Percentiles rank a stretch among this genome's conserved stretches.
Conservation (phyloP, 2,888 invertebrate species). For the Slavum lentiscoides region DNA sequence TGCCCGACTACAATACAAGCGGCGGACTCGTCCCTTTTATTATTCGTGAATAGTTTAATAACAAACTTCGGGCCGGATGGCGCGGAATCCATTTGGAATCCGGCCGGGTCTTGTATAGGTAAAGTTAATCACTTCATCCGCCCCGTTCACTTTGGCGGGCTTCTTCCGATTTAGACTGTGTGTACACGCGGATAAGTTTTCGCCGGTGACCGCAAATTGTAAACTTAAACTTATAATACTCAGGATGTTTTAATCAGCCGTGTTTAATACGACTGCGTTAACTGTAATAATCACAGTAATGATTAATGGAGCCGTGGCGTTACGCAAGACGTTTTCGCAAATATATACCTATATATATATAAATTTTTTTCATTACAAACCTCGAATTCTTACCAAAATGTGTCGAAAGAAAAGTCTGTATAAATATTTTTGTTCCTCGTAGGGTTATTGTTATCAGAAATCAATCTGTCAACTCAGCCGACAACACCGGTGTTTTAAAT, state of each 20-base stretch:
- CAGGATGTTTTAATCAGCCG: constrained; percentile 27
- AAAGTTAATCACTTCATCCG: constrained; percentile 40
- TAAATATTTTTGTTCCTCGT: too few species aligned
- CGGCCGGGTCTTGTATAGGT: constrained; percentile 23
- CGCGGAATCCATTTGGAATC: constrained; percentile 49
- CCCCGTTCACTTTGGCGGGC: constrained; percentile 28
- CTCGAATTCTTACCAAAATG: too few species aligned
- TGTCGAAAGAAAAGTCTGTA: too few species aligned
- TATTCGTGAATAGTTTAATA: constrained; percentile 52
- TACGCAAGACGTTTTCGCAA: not conserved
- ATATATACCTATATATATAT: too few species aligned
- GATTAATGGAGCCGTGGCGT: not conserved
- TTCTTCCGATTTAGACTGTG: constrained; percentile 22
- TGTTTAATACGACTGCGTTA: constrained; percentile 19
- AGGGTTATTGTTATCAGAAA: too few species aligned
- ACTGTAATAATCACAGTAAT: not conserved
- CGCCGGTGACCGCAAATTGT: constrained; percentile 34
- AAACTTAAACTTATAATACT: constrained; percentile 19
- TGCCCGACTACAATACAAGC: constrained; percentile 12
- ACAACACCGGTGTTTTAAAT: too few species aligned
- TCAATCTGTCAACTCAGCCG: too few species aligned
- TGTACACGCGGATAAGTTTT: constrained; percentile 20
- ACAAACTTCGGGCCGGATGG: constrained; percentile 42
- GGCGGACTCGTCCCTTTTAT: constrained; percentile 42
- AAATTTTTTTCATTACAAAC: too few species aligned